A percentile compares a stretch with the other conserved stretches of the same genome.
Conservation (phyloP, 2,113 vertebrate species). For the Pungitius pungitius region DNA sequence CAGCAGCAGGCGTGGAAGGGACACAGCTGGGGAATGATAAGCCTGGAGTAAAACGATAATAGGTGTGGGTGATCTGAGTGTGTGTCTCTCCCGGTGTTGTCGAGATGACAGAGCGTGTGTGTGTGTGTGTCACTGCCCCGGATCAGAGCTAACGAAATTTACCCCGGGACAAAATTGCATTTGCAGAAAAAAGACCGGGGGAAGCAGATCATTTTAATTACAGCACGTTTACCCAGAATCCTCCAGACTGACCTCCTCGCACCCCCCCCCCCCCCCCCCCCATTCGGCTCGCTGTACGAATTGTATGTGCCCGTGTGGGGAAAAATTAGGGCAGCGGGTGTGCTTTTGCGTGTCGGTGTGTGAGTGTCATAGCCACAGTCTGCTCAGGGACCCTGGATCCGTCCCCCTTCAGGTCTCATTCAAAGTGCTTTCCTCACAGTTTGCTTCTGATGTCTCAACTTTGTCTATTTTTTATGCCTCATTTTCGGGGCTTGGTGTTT, state of each 20-base stretch:
- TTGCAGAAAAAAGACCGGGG: conserved; percentile 25
- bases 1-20: conserved; percentile 37
- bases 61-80: conserved; percentile 29
- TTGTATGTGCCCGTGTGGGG: neutral
- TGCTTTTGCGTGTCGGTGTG: neutral
- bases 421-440: neutral
- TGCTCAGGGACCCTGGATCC: conserved; percentile 10
- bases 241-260: neutral
- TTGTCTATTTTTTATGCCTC: neutral
- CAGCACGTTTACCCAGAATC: conserved; percentile 33
- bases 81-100: conserved; percentile 22
- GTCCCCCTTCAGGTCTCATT: conserved; percentile 4
- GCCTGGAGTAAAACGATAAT: conserved; percentile 48
- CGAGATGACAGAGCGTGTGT: conserved; percentile 13
- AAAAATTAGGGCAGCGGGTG: neutral
- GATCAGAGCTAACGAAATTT: conserved; percentile 17
- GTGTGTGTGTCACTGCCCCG: neutral
- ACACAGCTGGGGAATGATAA: conserved; percentile 47
- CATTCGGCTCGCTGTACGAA: neutral
- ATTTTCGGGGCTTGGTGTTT: no score
- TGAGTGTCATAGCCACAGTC: neutral
- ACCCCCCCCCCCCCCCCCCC: no score
- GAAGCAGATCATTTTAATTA: conserved; percentile 41
- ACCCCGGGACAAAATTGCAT: conserved; percentile 31
- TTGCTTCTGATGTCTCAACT: neutral